Evolutionary conservation across 2,888 invertebrate species (phyloP), one percentile per base, ranked within the genome.

Genomic region (Cerastis leucographa): DNA sequence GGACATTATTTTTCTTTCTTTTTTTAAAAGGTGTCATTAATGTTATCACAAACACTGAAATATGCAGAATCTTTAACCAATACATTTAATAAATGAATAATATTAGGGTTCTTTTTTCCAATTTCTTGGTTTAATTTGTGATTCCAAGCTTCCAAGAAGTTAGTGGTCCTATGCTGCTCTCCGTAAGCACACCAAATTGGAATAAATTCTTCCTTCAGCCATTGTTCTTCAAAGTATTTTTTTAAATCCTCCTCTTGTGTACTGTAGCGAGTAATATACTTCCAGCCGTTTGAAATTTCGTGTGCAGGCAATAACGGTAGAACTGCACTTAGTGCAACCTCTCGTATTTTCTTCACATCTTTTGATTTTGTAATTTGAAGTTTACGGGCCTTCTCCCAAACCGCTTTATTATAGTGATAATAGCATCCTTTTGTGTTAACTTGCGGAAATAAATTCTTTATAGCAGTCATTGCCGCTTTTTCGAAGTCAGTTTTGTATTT

Each of bases 401-500:
- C 35, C 17, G 61, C 29, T 61, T 61, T 61, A 61, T 61, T 61
- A 35, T 35, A 61, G 19, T 35, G 61, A 35, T 61, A 61, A 35
- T 61, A 61, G 35, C 61, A 61, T 61, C 61, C 35, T 19, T 35
- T 61, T 61, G 19, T 35, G 35, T 61, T 61, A 17, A 61, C 61
- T 35, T 29, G 17, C 35, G 29, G 61, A 35, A 61, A 61, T 35
- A 61, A 14, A 35, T 29, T 35, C 61, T 29, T 61, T 35, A 61
- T 61, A 35, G 61, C 61, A 59, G 72, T 65, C 71, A 72, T 72
- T 62, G 71, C 51, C 62, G 71, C 71, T 72, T 72, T 72, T 72
- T 72, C 71, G 65, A 72, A 72, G 71, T 72, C 65, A 51, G 71
- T 72, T 64, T 72, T 72, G 64, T 72, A 72, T 72, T 64, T 64